Evolutionary conservation across 30 jellyfish, hydroid and myxozoan genomes (phyloP).

Genomic region (Mastigias papua): DNA sequence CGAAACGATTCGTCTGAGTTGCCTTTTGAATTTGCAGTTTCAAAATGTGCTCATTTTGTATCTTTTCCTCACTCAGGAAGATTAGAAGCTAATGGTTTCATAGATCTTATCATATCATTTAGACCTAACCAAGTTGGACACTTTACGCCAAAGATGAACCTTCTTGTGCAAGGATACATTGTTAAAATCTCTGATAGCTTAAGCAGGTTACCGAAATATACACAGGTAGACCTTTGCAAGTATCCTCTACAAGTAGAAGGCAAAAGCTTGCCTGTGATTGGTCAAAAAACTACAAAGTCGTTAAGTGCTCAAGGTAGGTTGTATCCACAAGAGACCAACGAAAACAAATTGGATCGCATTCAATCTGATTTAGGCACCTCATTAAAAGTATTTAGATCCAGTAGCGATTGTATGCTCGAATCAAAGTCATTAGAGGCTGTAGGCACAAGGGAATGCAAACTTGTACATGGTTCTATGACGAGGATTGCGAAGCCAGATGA

Average conservation of each 20-base stretch:
- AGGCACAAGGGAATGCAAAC: constrained; percentile 46
- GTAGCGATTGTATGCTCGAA: constrained; percentile 16
- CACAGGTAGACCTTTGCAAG: constrained; percentile 59
- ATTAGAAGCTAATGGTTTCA: constrained; percentile 59
- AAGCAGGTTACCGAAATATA: constrained; percentile 59
- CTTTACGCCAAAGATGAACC: constrained; percentile 52
- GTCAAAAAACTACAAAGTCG: constrained; percentile 59
- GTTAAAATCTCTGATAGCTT: constrained; percentile 55
- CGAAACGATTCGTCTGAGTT: constrained; percentile 78
- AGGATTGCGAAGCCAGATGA: constrained; percentile 86
- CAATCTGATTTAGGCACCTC: constrained; percentile 58
- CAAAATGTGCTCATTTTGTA: constrained; percentile 85
- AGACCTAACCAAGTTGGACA: constrained; percentile 91
- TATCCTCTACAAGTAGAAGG: constrained; percentile 68
- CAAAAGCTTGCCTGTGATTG: constrained; percentile 65
- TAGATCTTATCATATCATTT: constrained; percentile 76
- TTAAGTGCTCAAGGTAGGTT: constrained; percentile 71
- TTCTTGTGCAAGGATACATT: constrained; percentile 74
- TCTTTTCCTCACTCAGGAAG: constrained; percentile 72
- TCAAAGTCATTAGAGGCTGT: constrained; percentile 22
- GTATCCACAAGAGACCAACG: constrained; percentile 49
- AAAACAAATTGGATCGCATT: background rate
- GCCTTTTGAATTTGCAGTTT: constrained; percentile 68
- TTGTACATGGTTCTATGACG: constrained; percentile 4
- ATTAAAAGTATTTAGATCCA: constrained; percentile 63